Evolutionary conservation across 2,888 invertebrate species (phyloP).

Genomic region (Xestia sexstrigata): DNA sequence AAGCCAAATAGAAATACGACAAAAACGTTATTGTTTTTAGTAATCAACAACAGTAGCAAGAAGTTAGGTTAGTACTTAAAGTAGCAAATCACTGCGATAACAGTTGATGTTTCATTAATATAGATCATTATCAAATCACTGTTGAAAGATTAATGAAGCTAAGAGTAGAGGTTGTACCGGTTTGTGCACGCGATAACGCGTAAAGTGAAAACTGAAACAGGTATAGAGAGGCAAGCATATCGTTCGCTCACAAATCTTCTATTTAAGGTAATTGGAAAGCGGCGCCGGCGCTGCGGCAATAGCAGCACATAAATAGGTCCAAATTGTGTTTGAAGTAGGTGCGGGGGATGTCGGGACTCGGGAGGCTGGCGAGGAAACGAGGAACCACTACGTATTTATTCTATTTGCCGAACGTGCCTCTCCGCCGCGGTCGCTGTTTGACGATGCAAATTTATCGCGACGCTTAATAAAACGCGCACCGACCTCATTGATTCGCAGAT

Average conservation of each 20-base stretch:
- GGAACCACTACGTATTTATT: constrained; percentile 86
- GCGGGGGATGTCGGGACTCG: constrained; percentile 73
- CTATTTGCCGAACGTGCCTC: constrained; percentile 89
- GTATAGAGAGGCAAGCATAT: constrained; percentile 69
- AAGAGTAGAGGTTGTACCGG: constrained; percentile 71
- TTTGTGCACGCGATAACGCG: constrained; percentile 73
- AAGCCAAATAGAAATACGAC: not conserved
- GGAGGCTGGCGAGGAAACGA: constrained; percentile 74
- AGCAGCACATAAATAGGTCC: constrained; percentile 83
- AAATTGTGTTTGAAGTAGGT: constrained; percentile 86
- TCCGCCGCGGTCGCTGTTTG: constrained; percentile 85
- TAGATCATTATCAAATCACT: constrained; percentile 75
- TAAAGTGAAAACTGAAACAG: constrained; percentile 60
- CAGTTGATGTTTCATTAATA: constrained; percentile 74
- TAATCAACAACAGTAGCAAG: constrained; percentile 12
- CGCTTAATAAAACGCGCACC: constrained; percentile 87
- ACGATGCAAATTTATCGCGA: constrained; percentile 89
- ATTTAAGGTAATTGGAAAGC: constrained; percentile 73
- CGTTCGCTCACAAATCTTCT: constrained; percentile 65
- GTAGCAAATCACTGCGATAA: constrained; percentile 68
- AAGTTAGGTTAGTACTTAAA: constrained; percentile 46
- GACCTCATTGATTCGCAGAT: constrained; percentile 86
- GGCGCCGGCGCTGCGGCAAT: constrained; percentile 66
- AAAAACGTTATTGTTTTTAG: constrained; percentile 3
- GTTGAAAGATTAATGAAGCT: constrained; percentile 75